Conservation (phyloP, 2,888 invertebrate genomes). For the Nesidiocoris tenuis region DNA sequence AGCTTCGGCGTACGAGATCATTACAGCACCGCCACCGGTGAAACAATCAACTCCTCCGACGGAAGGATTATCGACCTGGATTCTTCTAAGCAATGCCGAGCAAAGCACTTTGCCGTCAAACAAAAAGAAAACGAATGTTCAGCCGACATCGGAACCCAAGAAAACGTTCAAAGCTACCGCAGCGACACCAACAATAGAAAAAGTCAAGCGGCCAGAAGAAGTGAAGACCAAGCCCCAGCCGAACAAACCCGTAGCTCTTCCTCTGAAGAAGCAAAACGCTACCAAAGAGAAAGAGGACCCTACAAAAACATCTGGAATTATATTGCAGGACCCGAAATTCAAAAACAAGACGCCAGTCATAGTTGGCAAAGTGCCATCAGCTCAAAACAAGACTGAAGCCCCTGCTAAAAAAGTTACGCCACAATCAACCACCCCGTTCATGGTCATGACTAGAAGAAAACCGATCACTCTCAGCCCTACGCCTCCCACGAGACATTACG, state of each 20-base stretch:
- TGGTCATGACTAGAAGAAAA: slow-evolving; percentile 44
- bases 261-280: slow-evolving; percentile 47
- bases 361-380: slow-evolving; percentile 53
- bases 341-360: slow-evolving; percentile 52
- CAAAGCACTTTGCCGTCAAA: slow-evolving; percentile 49
- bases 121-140: slow-evolving; percentile 43
- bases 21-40: slow-evolving; percentile 45
- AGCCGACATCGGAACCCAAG: slow-evolving; percentile 43
- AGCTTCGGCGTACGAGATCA: slow-evolving; percentile 52
- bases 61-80: slow-evolving; percentile 72
- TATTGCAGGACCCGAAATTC: slow-evolving; percentile 52
- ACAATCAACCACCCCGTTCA: slow-evolving; percentile 49
- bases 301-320: slow-evolving; percentile 47
- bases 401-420: slow-evolving; percentile 50
- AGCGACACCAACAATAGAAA: slow-evolving; percentile 41
- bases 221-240: slow-evolving; percentile 42
- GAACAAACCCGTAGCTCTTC: slow-evolving; percentile 45
- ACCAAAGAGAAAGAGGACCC: slow-evolving; percentile 42
- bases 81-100: slow-evolving; percentile 63
- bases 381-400: slow-evolving; percentile 52
- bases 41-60: slow-evolving; percentile 55
- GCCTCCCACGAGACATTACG: slow-evolving; percentile 44
- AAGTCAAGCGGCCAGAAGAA: slow-evolving; percentile 45
- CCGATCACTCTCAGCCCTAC: slow-evolving; percentile 46
- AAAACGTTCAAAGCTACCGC: slow-evolving; percentile 36